Evolutionary conservation across 2,888 invertebrate genomes (phyloP).

Genomic region (Geotrupes spiniger): DNA sequence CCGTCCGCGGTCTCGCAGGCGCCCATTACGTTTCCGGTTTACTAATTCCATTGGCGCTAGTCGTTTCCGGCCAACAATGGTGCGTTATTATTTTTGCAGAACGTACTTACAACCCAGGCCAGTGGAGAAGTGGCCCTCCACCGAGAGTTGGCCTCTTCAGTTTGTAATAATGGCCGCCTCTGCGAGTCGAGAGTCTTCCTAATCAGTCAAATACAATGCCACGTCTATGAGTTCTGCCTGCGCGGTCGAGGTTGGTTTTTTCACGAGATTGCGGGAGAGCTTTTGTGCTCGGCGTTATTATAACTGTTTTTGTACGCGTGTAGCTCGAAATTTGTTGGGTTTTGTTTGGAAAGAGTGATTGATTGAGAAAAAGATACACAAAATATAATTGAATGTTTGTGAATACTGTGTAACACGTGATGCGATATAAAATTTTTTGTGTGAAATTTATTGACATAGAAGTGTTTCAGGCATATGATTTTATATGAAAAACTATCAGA

Average conservation of each 20-base stretch:
- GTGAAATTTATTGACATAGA: too few species aligned
- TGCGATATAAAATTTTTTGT: too few species aligned
- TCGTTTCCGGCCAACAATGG: conserved; percentile 29
- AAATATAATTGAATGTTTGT: too few species aligned
- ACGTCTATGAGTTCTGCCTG: conserved; percentile 27
- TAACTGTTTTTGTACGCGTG: conserved; percentile 5
- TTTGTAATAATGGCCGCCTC: conserved; percentile 38
- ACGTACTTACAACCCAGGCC: conserved; percentile 35
- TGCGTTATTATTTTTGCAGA: conserved; percentile 26
- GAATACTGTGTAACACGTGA: too few species aligned
- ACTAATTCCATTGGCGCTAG: conserved; percentile 29
- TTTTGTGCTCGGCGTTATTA: conserved; percentile 19
- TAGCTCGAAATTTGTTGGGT: neutral
- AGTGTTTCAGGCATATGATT: too few species aligned
- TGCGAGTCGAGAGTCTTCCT: conserved; percentile 36
- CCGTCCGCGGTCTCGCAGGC: conserved; percentile 21
- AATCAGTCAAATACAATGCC: conserved; percentile 37
- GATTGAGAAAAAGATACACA: too few species aligned
- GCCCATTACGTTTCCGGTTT: conserved; percentile 28
- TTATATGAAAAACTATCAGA: neutral
- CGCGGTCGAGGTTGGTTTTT: conserved; percentile 25
- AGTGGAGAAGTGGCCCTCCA: conserved; percentile 39
- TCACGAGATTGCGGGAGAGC: conserved; percentile 22
- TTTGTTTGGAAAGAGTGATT: neutral
- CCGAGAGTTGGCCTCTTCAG: conserved; percentile 40